Conservation (phyloP, 2,888 invertebrate genomes). For the Eristalinus sepulchralis region DNA sequence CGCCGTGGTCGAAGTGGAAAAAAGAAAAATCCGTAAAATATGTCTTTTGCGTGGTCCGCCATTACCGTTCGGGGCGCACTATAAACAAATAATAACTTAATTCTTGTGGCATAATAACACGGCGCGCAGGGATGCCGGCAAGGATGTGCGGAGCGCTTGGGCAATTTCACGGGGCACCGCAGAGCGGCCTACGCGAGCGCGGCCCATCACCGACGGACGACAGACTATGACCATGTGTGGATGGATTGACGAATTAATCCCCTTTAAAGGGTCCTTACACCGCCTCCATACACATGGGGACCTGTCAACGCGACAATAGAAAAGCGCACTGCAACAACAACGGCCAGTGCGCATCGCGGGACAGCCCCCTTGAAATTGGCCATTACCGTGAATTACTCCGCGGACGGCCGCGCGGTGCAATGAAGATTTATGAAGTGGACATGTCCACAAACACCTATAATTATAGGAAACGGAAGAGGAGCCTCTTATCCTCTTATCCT, state of each 20-base stretch:
- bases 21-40: neutral
- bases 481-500: conserved; percentile 47
- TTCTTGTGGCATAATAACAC: conserved; percentile 68
- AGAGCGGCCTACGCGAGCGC: conserved; percentile 45
- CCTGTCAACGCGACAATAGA: conserved; percentile 65
- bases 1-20: neutral
- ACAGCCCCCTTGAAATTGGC: conserved; percentile 57
- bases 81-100: conserved; percentile 71
- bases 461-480: conserved; percentile 55
- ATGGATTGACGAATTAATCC: conserved; percentile 68
- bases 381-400: conserved; percentile 66
- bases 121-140: conserved; percentile 26
- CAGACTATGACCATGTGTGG: conserved; percentile 54
- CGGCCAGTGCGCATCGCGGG: conserved; percentile 29
- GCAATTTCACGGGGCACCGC: conserved; percentile 33
- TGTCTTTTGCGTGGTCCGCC: conserved; percentile 43
- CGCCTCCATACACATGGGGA: conserved; percentile 49
- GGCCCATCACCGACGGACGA: neutral
- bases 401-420: conserved; percentile 59
- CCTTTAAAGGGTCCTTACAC: conserved; percentile 65
- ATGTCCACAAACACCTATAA: conserved; percentile 72
- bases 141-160: conserved; percentile 28
- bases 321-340: neutral
- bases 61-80: conserved; percentile 55
- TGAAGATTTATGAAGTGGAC: conserved; percentile 72